Conservation (phyloP, 2,797 vertebrate genomes). For the Sebastes steindachneri region DNA sequence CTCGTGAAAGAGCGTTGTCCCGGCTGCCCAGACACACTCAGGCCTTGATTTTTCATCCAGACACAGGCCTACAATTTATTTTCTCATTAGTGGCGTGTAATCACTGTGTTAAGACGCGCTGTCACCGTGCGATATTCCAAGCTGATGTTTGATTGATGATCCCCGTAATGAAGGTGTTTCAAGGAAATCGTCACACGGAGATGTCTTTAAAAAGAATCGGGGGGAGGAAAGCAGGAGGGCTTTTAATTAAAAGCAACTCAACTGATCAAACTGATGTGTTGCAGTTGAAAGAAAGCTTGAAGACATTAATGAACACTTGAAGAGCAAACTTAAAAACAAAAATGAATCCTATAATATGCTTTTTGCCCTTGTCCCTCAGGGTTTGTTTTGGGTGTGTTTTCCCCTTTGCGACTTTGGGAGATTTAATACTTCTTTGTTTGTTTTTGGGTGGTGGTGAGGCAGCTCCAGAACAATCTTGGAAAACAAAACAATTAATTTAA, state of each 20-base stretch:
- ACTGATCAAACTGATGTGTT: background rate
- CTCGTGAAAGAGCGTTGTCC: slow-evolving; percentile 52
- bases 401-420: too few species aligned
- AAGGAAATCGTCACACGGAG: slow-evolving; percentile 24
- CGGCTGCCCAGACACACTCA: slow-evolving; percentile 39
- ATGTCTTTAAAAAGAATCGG: slow-evolving; percentile 12
- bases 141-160: slow-evolving; percentile 64
- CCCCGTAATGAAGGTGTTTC: slow-evolving; percentile 45
- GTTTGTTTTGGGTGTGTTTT: fast-evolving
- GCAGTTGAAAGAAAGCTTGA: background rate
- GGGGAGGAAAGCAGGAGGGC: background rate
- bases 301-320: background rate
- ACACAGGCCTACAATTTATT: slow-evolving; percentile 65
- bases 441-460: too few species aligned
- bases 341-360: too few species aligned
- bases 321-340: background rate
- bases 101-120: slow-evolving; percentile 41
- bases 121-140: slow-evolving; percentile 53
- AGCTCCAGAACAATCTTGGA: too few species aligned
- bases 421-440: too few species aligned
- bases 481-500: background rate
- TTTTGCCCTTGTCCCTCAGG: too few species aligned
- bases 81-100: slow-evolving; percentile 71
- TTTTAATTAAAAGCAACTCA: slow-evolving; percentile 33
- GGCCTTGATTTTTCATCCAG: slow-evolving; percentile 61